Conservation (phyloP, 37 sponge, comb jelly and placozoan species). For the Mnemiopsis leidyi region DNA sequence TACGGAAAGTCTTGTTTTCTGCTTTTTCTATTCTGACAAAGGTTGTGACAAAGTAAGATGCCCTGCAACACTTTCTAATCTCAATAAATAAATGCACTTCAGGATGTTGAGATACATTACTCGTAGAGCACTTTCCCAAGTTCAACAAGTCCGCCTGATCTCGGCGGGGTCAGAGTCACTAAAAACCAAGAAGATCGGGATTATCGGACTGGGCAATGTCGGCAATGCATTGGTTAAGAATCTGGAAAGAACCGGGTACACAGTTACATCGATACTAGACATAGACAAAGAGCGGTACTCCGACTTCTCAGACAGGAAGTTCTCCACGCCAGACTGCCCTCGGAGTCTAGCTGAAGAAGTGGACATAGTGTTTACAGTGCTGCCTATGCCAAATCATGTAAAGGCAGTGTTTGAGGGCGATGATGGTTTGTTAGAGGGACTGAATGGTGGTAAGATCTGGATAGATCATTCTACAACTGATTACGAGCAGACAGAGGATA, state of each 20-base stretch:
- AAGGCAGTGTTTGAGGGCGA: constrained; percentile 21
- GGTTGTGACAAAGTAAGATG: too few relatives aligned
- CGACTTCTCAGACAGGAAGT: neutral
- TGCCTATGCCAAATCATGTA: neutral
- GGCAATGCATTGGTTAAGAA: neutral
- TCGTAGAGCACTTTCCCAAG: neutral
- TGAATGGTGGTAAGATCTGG: constrained; percentile 1
- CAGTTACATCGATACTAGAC: neutral
- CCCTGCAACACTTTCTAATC: too few relatives aligned
- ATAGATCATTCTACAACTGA: constrained; percentile 30
- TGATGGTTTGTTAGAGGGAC: neutral
- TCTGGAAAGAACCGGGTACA: neutral
- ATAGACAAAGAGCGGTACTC: neutral
- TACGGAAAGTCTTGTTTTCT: too few relatives aligned
- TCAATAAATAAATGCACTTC: too few relatives aligned
- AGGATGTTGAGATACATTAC: neutral
- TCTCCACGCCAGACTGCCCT: neutral
- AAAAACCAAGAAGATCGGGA: neutral
- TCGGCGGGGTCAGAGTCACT: neutral
- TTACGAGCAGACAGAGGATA: constrained; percentile 24
- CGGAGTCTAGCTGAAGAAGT: neutral
- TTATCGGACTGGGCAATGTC: neutral
- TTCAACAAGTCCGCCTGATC: neutral
- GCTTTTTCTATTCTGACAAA: too few relatives aligned
- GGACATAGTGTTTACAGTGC: constrained; percentile 2